Evolutionary conservation across 2,888 invertebrate species (phyloP), one percentile per base, ranked within the genome.

Genomic region (Parnassius apollo): DNA sequence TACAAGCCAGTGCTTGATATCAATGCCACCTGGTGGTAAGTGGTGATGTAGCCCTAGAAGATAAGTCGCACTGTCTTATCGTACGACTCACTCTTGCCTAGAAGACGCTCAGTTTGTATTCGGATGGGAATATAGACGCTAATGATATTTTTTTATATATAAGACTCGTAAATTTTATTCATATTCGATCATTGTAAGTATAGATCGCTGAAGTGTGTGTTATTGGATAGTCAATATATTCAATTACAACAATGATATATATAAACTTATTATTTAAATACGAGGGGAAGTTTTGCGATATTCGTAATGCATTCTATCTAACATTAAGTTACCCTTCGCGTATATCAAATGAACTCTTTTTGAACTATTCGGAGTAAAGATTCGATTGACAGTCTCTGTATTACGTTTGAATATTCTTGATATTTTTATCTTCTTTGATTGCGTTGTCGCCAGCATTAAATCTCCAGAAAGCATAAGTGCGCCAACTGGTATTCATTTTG

Each of bases 301-400:
- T 78, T 75, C 73, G 71, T 73, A 73, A 74, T 76, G 76, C 72
- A 68, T 74, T 76, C 74, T 72, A 80, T 80, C 69, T 75, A 75
- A 83, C 82, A 82, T 82, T 77, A 77, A 73, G 81, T 76, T 79
- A 84, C 86, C 88, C 87, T 83, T 80, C 73, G 77, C 79, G 81
- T 86, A 87, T 82, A 84, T 86, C 80, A 86, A 86, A 86, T 88
- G 88, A 88, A 89, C 85, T 86, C 85, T 86, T 88, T 87, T 84
- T 85, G 82, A 87, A 88, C 88, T 89, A 89, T 86, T 83, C 85
- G 81, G 82, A 83, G 86, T 78, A 80, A 77, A 81, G 82, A 81
- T 84, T 86, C 86, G 77, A 85, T 84, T 85, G 83, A 82, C 75
- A 81, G 81, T 77, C 75, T 76, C 66, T 77, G 65, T 75, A 83